Base-by-base conservation (phyloP, 2,888 invertebrate genomes). In the Drosophila phalerata region DNA sequence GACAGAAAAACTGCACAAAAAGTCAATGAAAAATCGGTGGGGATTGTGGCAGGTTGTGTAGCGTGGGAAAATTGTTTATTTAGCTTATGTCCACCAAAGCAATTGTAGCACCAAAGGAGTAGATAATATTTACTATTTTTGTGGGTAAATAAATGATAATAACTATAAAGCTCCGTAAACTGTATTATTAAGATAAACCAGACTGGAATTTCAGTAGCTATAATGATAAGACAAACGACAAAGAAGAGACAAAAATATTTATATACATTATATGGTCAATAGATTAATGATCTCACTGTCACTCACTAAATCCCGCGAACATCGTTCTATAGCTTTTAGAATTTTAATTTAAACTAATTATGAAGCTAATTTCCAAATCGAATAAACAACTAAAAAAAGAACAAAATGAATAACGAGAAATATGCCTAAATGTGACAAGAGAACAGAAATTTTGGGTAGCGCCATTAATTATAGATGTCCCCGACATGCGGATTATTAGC, bases 11-110 rank as follows among this genome's bases (percentile, higher is more conserved):
- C 53, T 74, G 69, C 73, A 75, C 28, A 65, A 79, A 79, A 75
- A 82, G 70, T 70, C 70, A 47, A 71, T 79, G 75, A 79, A 86
- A 83, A 72, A 62, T 71, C 61, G 53, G 37, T 45, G 62, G 66
- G 58, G 60, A 64, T 64, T 62, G 61, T 47, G 47, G 49, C 75
- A 73, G 73, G 62, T 77, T 62, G 69, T 69, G 64, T 47, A 87
- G 87, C 84, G 84, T 84, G 84, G 87, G 84, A 84, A 79, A 87
- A 84, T 76, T 87, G 65, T 80, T 81, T 72, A 75, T 77, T 67
- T 52, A 42, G 49, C 57, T 45, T n/a, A 60, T 53, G 34, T 43
- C 47, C 5, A 15, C 30, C 48, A 11, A 30, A n/a, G 58, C 45
- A 19, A 61, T 48, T 45, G 13, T 47, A 17, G 30, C n/a, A n/a